These are phyloP conservation scores for Henricia sp. DNA, from an alignment of 53 echinoderm and acorn worm species.

Conservation along the genomic window DNA sequence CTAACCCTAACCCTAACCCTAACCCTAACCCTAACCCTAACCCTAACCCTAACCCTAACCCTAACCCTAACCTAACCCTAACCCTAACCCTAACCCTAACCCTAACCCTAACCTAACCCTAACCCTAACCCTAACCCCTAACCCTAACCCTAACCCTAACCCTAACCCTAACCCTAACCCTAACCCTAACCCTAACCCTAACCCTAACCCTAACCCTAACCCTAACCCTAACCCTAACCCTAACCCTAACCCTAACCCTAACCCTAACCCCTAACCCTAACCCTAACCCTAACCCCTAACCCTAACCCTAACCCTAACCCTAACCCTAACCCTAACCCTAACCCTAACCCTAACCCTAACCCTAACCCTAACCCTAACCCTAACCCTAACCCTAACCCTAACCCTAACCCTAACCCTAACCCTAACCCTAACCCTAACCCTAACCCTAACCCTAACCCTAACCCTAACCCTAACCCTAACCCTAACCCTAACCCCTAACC, in stretches of 20 bases:
- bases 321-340: constrained; percentile 27
- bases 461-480: constrained; percentile 8
- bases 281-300: no score
- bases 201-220: constrained; percentile 63
- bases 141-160: constrained; percentile 57
- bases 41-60: neutral
- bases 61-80: no score
- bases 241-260: constrained; percentile 50
- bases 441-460: constrained; percentile 17
- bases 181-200: constrained; percentile 68
- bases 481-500: no score
- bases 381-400: constrained; percentile 28
- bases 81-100: no score
- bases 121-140: no score
- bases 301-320: constrained; percentile 45
- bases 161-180: constrained; percentile 56
- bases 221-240: constrained; percentile 52
- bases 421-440: constrained; percentile 18
- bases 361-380: constrained; percentile 64
- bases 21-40: neutral
- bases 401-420: constrained; percentile 21
- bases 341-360: constrained; percentile 63
- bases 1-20: neutral
- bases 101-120: no score
- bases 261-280: no score